Conservation (phyloP, 2,888 invertebrate species). For the Dasysyrphus albostriatus region DNA sequence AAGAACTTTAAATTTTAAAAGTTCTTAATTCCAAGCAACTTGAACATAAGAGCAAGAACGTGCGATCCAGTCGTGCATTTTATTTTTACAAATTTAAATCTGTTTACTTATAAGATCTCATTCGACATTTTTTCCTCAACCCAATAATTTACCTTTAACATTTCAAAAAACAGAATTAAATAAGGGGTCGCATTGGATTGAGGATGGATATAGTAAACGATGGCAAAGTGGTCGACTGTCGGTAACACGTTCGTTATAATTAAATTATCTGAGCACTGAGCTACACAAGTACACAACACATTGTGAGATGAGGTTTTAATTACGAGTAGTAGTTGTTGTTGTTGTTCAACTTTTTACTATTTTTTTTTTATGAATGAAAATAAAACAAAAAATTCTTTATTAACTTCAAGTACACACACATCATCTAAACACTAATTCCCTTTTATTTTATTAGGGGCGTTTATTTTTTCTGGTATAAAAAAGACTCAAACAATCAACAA, state of each 20-base stretch:
- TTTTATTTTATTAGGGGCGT: slow-evolving; percentile 14
- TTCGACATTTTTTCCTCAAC: too few species aligned
- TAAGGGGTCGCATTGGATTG: slow-evolving; percentile 56
- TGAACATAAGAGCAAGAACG: too few species aligned
- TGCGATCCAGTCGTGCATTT: too few species aligned
- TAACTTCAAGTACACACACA: slow-evolving; percentile 4
- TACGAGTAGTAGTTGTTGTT: slow-evolving; percentile 1
- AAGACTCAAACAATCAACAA: not conserved
- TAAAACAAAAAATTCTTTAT: not conserved
- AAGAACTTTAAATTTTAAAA: too few species aligned
- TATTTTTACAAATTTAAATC: too few species aligned
- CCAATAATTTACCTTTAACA: not conserved
- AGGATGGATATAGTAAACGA: slow-evolving; percentile 30
- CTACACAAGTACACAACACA: slow-evolving; percentile 40
- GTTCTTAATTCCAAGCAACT: too few species aligned
- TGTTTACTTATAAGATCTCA: too few species aligned
- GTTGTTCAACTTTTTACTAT: slow-evolving; percentile 21
- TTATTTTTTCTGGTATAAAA: not conserved
- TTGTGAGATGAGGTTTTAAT: slow-evolving; percentile 70
- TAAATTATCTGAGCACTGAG: slow-evolving; percentile 68
- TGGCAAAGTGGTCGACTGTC: slow-evolving; percentile 42
- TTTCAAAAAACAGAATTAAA: not conserved
- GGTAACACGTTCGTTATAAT: slow-evolving; percentile 51
- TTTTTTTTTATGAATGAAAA: slow-evolving; percentile 25
- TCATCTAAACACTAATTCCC: not conserved